Conservation (phyloP, 2,797 vertebrate species). For the Clangula hyemalis region DNA sequence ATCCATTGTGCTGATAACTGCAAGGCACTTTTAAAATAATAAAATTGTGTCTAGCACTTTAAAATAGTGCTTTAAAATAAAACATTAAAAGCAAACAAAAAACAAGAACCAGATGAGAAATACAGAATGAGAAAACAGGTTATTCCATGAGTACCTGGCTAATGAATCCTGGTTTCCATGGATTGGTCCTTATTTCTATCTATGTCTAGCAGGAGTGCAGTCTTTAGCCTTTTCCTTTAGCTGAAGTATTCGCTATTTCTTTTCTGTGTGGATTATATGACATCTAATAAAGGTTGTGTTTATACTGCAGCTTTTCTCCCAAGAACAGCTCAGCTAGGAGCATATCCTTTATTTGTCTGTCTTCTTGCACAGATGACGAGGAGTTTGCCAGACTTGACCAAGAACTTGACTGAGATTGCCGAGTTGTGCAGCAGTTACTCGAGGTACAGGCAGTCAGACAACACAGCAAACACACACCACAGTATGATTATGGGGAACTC, state of each 20-base stretch:
- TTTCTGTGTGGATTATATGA: background rate
- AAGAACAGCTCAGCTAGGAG: background rate
- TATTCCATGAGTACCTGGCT: background rate
- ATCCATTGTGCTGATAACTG: background rate
- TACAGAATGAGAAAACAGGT: background rate
- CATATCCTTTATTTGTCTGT: background rate
- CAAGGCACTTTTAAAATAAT: background rate
- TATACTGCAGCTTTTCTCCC: slow-evolving; percentile 7
- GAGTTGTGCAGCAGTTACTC: background rate
- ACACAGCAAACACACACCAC: background rate
- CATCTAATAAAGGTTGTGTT: background rate
- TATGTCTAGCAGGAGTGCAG: background rate
- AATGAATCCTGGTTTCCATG: slow-evolving; percentile 5
- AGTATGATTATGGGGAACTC: background rate
- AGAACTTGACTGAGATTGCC: background rate
- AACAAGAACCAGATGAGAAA: background rate
- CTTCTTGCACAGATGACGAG: background rate
- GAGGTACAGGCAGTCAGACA: background rate
- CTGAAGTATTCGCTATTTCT: background rate
- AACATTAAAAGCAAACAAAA: background rate
- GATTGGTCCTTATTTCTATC: background rate
- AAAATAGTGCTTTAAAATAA: too few species aligned
- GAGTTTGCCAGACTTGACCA: background rate
- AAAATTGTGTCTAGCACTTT: background rate
- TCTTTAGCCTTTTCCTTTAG: background rate